These are phyloP conservation scores for Cacoxenus indagator DNA, from an alignment of 2,888 invertebrate species.

Conservation along the genomic window DNA sequence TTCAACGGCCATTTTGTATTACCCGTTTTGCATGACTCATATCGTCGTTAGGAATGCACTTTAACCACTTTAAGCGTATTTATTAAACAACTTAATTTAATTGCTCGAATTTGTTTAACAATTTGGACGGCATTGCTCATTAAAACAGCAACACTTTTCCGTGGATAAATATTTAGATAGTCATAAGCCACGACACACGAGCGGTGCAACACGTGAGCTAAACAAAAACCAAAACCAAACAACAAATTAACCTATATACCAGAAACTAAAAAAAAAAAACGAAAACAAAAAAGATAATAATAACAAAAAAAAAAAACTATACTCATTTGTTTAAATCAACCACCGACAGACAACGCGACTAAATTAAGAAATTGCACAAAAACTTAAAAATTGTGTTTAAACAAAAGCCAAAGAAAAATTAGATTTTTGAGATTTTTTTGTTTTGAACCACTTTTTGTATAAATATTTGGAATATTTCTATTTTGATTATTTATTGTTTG, in stretches of 20 bases:
- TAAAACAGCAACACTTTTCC: background rate
- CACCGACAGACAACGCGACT: background rate
- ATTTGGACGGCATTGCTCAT: background rate
- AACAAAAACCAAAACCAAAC: background rate
- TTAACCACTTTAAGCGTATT: background rate
- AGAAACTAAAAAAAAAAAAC: no score
- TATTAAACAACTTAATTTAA: background rate
- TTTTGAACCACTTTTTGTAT: constrained; percentile 37
- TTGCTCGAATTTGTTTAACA: background rate
- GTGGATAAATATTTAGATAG: constrained; percentile 57
- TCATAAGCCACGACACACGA: constrained; percentile 24
- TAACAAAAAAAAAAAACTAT: no score
- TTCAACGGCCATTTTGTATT: constrained; percentile 55
- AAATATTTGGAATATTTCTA: constrained; percentile 55
- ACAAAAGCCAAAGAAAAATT: constrained; percentile 37
- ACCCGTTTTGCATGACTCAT: background rate
- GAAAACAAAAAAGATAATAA: no score
- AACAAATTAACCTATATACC: no score
- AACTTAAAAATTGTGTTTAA: constrained; percentile 46
- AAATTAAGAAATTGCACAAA: constrained; percentile 37
- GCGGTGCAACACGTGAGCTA: background rate
- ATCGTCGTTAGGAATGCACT: constrained; percentile 29
- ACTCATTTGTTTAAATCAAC: constrained; percentile 3
- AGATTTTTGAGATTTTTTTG: constrained; percentile 29
- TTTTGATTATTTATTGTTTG: constrained; percentile 61